These are phyloP conservation scores for Drosophila diplacantha DNA, from an alignment of 2,888 invertebrate genomes.

Conservation along the genomic window DNA sequence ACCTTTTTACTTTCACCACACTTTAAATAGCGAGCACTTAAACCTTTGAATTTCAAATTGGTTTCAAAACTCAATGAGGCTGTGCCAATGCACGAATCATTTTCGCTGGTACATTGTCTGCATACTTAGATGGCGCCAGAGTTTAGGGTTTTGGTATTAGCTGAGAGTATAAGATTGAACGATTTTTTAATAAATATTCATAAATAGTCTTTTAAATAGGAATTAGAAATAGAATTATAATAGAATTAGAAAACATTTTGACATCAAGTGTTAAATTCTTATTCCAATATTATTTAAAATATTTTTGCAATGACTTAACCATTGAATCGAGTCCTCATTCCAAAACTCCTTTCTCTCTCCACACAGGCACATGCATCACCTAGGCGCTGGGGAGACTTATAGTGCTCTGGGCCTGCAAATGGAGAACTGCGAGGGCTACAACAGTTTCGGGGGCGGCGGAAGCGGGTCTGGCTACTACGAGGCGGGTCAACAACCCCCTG, in stretches of 20 bases:
- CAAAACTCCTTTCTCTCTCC: neutral
- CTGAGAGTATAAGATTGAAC: neutral
- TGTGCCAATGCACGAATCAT: neutral
- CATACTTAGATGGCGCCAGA: neutral
- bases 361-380: conserved; percentile 62
- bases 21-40: no score
- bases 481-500: conserved; percentile 75
- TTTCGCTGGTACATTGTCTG: neutral
- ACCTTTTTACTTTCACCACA: neutral
- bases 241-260: neutral
- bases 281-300: neutral
- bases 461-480: conserved; percentile 62
- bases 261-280: no score
- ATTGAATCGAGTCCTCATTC: neutral
- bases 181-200: neutral
- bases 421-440: conserved; percentile 75
- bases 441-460: conserved; percentile 60
- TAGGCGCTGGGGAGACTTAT: conserved; percentile 63
- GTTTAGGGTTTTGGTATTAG: no score
- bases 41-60: neutral
- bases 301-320: neutral
- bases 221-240: no score
- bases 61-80: neutral
- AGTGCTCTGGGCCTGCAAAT: conserved; percentile 74
- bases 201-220: no score